These are phyloP conservation scores for Labeo rohita DNA, from an alignment of 2,113 vertebrate genomes.

Conservation along the genomic window DNA sequence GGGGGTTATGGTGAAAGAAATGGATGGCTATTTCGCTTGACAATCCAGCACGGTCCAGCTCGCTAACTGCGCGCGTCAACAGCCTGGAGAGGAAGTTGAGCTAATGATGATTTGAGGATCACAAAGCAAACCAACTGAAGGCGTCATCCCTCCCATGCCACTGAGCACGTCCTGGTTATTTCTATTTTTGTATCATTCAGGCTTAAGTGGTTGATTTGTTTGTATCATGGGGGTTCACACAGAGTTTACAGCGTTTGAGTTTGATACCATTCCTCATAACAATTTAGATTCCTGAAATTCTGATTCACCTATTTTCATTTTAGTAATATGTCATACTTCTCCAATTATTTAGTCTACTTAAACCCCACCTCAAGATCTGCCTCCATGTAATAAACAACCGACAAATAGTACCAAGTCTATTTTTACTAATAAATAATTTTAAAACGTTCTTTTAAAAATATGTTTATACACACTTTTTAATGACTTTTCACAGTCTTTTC, in stretches of 20 bases:
- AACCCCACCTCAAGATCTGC: not conserved
- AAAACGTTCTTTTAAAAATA: not conserved
- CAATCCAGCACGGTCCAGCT: conserved; percentile 51
- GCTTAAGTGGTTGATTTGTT: not conserved
- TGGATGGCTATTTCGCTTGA: conserved; percentile 38
- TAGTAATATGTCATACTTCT: not conserved
- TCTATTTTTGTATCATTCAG: conserved; percentile 46
- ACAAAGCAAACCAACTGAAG: conserved; percentile 36
- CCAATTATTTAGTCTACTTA: not conserved
- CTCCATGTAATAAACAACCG: not conserved
- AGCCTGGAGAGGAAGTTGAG: conserved; percentile 45
- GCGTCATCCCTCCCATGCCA: conserved; percentile 19
- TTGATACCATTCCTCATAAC: not conserved
- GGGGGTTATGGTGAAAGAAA: conserved; percentile 40
- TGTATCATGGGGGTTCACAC: conserved; percentile 49
- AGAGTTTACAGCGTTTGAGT: not conserved
- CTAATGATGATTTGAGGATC: conserved; percentile 62
- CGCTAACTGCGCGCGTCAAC: conserved; percentile 49
- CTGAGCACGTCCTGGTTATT: conserved; percentile 29
- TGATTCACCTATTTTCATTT: not conserved
- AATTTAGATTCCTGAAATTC: not conserved
- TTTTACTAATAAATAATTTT: not conserved
- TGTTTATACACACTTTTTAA: not conserved
- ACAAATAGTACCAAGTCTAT: not conserved
- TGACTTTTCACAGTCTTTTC: not conserved